These are phyloP conservation scores for Scarus forsteni DNA, from an alignment of 2,797 vertebrate genomes.

Conservation along the genomic window DNA sequence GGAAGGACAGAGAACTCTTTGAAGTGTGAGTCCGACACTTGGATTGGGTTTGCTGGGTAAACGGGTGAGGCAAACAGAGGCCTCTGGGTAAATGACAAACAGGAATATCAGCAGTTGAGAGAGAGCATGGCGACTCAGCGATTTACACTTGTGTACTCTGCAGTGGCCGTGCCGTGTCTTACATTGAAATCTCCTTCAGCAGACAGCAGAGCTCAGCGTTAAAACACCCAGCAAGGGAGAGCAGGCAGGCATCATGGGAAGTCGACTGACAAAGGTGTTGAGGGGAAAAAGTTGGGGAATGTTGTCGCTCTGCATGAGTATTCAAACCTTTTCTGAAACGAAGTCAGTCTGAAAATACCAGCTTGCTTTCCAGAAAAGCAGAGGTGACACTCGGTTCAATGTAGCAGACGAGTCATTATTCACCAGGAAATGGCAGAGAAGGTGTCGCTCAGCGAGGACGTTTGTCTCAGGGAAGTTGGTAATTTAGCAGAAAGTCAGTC, in stretches of 20 bases:
- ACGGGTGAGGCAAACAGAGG: slow-evolving; percentile 68
- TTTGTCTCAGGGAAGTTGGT: slow-evolving; percentile 21
- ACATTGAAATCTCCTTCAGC: slow-evolving; percentile 60
- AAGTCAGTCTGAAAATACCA: slow-evolving; percentile 8
- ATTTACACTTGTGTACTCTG: slow-evolving; percentile 53
- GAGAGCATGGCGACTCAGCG: slow-evolving; percentile 50
- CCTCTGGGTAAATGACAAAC: slow-evolving; percentile 73
- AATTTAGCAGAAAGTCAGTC: slow-evolving; percentile 13
- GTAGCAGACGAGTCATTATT: slow-evolving; percentile 5
- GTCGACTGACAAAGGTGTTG: slow-evolving; percentile 18
- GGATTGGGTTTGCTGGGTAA: slow-evolving; percentile 71
- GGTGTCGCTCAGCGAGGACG: slow-evolving; percentile 12
- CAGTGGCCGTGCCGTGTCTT: slow-evolving; percentile 39
- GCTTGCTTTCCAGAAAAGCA: slow-evolving; percentile 2
- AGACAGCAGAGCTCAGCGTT: slow-evolving; percentile 55
- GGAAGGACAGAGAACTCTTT: slow-evolving; percentile 71
- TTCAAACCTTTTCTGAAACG: background rate
- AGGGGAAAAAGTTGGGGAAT: background rate
- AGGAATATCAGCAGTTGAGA: slow-evolving; percentile 53
- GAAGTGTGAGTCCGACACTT: slow-evolving; percentile 67
- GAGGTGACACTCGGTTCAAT: background rate
- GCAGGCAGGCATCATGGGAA: slow-evolving; percentile 5
- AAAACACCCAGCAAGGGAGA: slow-evolving; percentile 17
- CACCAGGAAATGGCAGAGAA: background rate
- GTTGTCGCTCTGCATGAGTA: slow-evolving; percentile 8